Base-by-base conservation (phyloP, 2,888 invertebrate genomes). In the Drosophila antonietae region DNA sequence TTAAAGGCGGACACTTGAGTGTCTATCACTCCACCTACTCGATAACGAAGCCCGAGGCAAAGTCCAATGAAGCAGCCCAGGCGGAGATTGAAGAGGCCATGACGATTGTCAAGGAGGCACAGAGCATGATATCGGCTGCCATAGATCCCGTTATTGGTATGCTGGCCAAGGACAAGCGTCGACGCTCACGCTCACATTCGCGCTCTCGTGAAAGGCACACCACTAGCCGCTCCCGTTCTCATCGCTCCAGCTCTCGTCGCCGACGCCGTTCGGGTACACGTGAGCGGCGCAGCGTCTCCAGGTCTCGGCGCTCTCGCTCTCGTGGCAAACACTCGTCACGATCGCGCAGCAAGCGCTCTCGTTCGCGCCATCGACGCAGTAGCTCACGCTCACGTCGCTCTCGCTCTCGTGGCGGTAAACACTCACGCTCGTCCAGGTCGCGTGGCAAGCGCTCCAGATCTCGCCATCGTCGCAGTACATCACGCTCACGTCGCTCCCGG, bases 21-120 rank as follows among this genome's bases (percentile, higher is more conserved):
- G 96, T 99, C 10, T 96, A 96, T 83, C 99, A 99, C 93, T 97
- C 99, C 0, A 97, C 96, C 2, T 97, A 98, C 91, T 96, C 98
- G 0, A 98, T 98, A 74, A 95, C 96, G 2, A 97, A 97, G 90
- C 98, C 98, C 0, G 98, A 98, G 91, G 97, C 98, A 0, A 98
- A 98, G 92, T 98, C 97, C 81, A 98, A 98, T 91, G 98, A 98
- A 91, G 98, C 98, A 2, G 98, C 98, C 0, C 97, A 98, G 90
- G 95, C 97, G 51, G 98, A 98, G 93, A 98, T 99, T 64, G 98
- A 98, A 92, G 98, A 98, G 92, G 98, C 98, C 0, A 98, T 99
- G 98, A 97, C 97, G 52, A 94, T 98, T 74, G 98, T 98, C 0
- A 98, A 98, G 91, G 98, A 99, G 93, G 98, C 98, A 0, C 98